These are phyloP conservation scores for Phallusia fumigata DNA, from an alignment of 23 tunicate species.

Conservation along the genomic window DNA sequence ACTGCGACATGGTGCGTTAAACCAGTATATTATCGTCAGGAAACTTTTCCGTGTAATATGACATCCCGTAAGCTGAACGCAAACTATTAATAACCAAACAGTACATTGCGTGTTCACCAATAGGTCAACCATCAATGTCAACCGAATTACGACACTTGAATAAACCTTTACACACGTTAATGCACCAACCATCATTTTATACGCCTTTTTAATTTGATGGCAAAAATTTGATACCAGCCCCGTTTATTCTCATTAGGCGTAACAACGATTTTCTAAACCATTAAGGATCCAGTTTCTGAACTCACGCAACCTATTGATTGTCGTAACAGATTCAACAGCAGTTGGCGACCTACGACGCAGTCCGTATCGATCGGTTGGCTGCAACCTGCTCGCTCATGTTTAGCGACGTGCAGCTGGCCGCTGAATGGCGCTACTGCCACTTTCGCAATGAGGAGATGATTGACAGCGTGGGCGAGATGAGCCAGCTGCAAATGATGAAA, in stretches of 20 bases:
- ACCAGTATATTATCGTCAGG: background rate
- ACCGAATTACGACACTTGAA: too few relatives aligned
- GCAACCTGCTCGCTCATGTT: slow-evolving; percentile 65
- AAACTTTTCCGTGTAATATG: background rate
- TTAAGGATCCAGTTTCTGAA: background rate
- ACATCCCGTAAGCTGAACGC: background rate
- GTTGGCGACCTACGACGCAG: slow-evolving; percentile 8
- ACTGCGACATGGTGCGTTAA: slow-evolving; percentile 47
- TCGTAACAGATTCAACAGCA: slow-evolving; percentile 34
- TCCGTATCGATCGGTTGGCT: slow-evolving; percentile 37
- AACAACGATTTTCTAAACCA: background rate
- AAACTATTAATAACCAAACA: background rate
- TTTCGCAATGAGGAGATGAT: slow-evolving; percentile 3
- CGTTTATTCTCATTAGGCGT: too few relatives aligned
- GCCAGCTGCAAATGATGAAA: slow-evolving; percentile 63
- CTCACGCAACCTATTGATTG: background rate
- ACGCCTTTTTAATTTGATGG: too few relatives aligned
- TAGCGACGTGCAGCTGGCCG: slow-evolving; percentile 47
- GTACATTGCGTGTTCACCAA: too few relatives aligned
- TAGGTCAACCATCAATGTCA: too few relatives aligned
- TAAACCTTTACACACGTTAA: too few relatives aligned
- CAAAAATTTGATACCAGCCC: too few relatives aligned
- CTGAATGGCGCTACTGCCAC: slow-evolving; percentile 61
- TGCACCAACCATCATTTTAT: too few relatives aligned
- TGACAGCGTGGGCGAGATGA: slow-evolving; percentile 17